Conservation (phyloP, 2,113 vertebrate genomes). For the Ophthalmolycus amberensis region DNA sequence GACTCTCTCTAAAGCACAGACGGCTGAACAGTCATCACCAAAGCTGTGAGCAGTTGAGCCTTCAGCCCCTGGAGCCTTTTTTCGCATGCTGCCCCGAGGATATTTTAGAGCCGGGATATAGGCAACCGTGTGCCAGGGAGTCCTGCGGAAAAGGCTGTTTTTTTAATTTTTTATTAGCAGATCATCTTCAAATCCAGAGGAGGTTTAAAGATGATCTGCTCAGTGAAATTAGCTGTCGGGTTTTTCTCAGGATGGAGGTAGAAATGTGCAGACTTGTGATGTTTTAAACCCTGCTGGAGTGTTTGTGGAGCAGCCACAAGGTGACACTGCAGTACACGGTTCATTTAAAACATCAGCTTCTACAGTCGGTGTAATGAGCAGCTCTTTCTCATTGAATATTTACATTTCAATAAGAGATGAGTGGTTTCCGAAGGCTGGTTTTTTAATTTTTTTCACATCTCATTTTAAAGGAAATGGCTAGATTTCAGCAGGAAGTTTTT, state of each 20-base stretch:
- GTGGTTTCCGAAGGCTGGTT: conserved; percentile 26
- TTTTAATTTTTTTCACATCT: not conserved
- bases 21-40: conserved; percentile 28
- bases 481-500: conserved; percentile 63
- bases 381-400: conserved; percentile 54
- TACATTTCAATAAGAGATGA: conserved; percentile 35
- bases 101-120: conserved; percentile 57
- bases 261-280: not conserved
- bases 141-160: conserved; percentile 37
- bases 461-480: conserved; percentile 31
- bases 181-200: too few relatives aligned
- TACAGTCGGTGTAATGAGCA: conserved; percentile 29
- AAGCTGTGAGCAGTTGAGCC: conserved; percentile 41
- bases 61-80: conserved; percentile 54
- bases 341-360: not conserved
- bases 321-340: conserved; percentile 59
- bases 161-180: conserved; percentile 4
- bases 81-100: conserved; percentile 59
- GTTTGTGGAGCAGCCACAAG: conserved; percentile 58
- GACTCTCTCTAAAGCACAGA: conserved; percentile 6
- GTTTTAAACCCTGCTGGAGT: not conserved
- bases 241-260: not conserved
- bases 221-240: conserved; percentile 37
- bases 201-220: not conserved
- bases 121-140: conserved; percentile 43